Conservation (phyloP, 2,113 vertebrate genomes). For the Meleagris gallopavo region DNA sequence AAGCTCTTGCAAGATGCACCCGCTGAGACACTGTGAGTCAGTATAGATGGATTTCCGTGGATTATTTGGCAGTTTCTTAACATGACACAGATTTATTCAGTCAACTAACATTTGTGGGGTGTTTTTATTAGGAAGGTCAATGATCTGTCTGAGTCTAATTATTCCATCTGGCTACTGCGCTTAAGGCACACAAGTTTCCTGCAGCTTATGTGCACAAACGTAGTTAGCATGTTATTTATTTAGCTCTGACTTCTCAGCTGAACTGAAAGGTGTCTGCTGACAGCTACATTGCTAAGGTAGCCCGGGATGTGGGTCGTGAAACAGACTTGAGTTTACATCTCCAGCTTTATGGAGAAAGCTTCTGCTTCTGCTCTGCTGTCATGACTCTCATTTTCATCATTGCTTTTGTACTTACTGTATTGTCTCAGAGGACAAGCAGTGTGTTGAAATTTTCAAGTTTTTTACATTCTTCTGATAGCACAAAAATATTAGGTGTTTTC, state of each 20-base stretch:
- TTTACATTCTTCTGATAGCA: not conserved
- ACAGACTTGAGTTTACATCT: not conserved
- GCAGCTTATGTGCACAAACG: not conserved
- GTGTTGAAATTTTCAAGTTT: not conserved
- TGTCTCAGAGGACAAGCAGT: not conserved
- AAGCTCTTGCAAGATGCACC: not conserved
- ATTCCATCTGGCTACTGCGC: not conserved
- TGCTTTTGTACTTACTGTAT: not conserved
- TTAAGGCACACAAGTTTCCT: conserved; percentile 30
- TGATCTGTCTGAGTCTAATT: conserved; percentile 58
- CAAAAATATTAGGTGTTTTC: not conserved
- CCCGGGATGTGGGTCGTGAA: not conserved
- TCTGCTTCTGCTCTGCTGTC: not conserved
- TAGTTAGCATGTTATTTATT: not conserved
- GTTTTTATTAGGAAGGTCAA: conserved; percentile 58
- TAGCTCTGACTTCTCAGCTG: not conserved
- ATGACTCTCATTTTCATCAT: not conserved
- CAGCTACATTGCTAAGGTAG: not conserved
- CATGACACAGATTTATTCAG: conserved; percentile 39
- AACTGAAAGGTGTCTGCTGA: not conserved
- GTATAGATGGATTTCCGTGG: not conserved
- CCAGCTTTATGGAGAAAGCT: not conserved
- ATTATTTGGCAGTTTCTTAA: not conserved
- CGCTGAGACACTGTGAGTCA: not conserved
- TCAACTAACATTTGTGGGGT: not conserved